phyloP scores from a whole-genome alignment of 2,797 vertebrate genomes.

The Chromobotia macracanthus region DNA sequence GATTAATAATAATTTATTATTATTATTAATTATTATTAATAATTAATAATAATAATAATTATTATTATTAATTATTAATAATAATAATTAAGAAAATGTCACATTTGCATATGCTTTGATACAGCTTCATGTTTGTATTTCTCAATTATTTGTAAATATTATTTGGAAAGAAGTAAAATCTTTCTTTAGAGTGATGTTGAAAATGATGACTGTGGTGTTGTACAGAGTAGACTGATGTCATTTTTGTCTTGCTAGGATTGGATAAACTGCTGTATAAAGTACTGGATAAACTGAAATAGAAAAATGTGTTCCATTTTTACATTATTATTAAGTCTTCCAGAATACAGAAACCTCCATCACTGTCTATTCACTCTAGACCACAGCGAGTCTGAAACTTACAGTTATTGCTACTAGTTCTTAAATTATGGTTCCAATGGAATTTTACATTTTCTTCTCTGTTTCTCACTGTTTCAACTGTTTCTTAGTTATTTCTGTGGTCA shows the following conservation, averaged over 20 bases:
- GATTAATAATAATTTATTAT: too few relatives aligned
- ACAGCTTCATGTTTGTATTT: not conserved
- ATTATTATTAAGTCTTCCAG: constrained; percentile 85
- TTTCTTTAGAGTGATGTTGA: not conserved
- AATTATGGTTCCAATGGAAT: constrained; percentile 24
- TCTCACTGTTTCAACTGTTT: not conserved
- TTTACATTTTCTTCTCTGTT: not conserved
- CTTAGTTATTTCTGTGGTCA: not conserved
- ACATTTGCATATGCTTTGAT: not conserved
- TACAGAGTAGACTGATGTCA: not conserved
- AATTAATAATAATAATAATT: too few relatives aligned
- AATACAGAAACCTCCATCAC: constrained; percentile 84
- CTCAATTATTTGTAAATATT: not conserved
- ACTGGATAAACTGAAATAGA: constrained; percentile 86
- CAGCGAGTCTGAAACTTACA: not conserved
- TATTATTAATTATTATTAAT: too few relatives aligned
- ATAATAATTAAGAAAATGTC: not conserved
- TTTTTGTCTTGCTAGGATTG: constrained; percentile 79
- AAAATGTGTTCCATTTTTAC: constrained; percentile 83
- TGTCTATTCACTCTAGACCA: constrained; percentile 79
- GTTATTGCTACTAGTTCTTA: not conserved
- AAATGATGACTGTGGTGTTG: not conserved
- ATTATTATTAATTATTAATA: too few relatives aligned
- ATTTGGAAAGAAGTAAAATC: not conserved
- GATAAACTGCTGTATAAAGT: too few relatives aligned